Evolutionary conservation across 2,888 invertebrate species (phyloP).

Genomic region (Uloborus plumipes): DNA sequence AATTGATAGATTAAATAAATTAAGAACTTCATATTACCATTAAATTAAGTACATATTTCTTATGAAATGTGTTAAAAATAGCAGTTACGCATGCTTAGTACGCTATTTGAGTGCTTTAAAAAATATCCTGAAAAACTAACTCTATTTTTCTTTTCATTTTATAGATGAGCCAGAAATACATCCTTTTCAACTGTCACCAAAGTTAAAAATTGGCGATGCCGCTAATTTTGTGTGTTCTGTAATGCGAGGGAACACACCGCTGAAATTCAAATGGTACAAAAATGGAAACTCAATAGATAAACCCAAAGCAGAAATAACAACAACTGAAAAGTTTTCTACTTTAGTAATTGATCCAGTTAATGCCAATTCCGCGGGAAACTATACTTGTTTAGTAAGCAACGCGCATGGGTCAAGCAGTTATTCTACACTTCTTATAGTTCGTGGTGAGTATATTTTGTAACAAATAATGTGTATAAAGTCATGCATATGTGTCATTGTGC

Average conservation of each 20-base stretch:
- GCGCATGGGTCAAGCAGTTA: conserved; percentile 3
- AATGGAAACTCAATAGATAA: conserved; percentile 11
- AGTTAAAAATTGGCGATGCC: conserved; percentile 35
- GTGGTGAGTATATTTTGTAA: conserved; percentile 25
- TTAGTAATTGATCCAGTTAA: conserved; percentile 17
- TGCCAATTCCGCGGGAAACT: conserved; percentile 12
- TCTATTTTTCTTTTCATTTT: too few species aligned
- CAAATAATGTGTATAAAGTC: too few species aligned
- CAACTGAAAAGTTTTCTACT: conserved; percentile 5
- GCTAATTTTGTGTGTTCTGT: conserved; percentile 32
- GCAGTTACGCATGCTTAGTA: too few species aligned
- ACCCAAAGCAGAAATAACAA: not conserved
- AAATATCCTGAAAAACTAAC: too few species aligned
- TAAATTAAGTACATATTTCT: too few species aligned
- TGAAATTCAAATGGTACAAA: conserved; percentile 39
- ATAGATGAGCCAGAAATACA: conserved; percentile 27
- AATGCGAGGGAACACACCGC: conserved; percentile 34
- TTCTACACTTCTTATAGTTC: conserved; percentile 13
- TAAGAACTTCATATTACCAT: too few species aligned
- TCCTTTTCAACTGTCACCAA: conserved; percentile 39
- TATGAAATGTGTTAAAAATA: too few species aligned
- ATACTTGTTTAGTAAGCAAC: conserved; percentile 14
- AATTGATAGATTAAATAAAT: too few species aligned
- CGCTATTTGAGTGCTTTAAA: too few species aligned
- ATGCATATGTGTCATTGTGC: too few species aligned